Conservation (phyloP, 2,888 invertebrate genomes). For the Chaetogeoica ovagalla region DNA sequence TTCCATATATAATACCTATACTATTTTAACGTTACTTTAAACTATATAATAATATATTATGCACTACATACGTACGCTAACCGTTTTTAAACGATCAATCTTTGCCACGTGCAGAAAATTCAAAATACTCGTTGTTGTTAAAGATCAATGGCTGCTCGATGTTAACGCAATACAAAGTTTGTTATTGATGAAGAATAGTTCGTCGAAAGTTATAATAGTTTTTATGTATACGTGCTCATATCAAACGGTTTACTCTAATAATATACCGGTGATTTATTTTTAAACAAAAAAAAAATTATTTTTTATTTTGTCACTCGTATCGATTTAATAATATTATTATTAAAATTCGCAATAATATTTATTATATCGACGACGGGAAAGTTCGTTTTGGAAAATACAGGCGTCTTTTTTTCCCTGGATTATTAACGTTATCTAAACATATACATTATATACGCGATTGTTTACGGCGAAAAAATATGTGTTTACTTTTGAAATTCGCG, state of each 20-base stretch:
- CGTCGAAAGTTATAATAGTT: not conserved
- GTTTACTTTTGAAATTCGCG: too few species aligned
- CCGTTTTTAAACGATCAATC: conserved; percentile 12
- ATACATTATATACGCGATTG: too few species aligned
- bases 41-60: not conserved
- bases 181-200: conserved; percentile 20
- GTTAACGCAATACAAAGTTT: conserved; percentile 1
- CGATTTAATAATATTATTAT: too few species aligned
- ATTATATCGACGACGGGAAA: too few species aligned
- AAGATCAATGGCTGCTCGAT: not conserved
- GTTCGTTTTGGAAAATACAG: too few species aligned
- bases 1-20: conserved; percentile 1
- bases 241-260: not conserved
- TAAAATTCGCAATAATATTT: too few species aligned
- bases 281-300: too few species aligned
- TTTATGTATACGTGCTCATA: not conserved
- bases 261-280: not conserved
- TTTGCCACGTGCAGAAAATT: conserved; percentile 1
- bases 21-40: not conserved
- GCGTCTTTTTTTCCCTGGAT: too few species aligned
- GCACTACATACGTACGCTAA: not conserved
- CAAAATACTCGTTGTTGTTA: conserved; percentile 6
- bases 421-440: too few species aligned
- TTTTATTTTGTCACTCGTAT: too few species aligned
- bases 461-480: too few species aligned